Percentiles rank a stretch among this genome's conserved stretches.
phyloP scores from a whole-genome alignment of 1,140 invertebrate species.

The Drosophila pandora region DNA sequence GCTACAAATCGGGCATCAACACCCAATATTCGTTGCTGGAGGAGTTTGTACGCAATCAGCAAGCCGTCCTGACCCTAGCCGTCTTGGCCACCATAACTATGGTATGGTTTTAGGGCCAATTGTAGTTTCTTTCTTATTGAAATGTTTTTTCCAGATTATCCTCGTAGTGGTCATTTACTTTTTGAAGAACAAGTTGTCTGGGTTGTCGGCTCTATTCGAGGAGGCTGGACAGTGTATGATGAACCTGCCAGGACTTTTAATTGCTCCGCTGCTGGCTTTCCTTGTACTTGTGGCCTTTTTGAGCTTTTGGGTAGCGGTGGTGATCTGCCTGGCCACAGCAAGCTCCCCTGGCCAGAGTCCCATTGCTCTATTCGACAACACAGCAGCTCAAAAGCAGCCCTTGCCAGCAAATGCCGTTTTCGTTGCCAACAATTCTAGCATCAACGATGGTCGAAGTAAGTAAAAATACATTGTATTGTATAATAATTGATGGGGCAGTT shows the following conservation, averaged over 20 bases:
- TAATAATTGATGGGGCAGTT: no score
- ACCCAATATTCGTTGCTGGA: constrained; percentile 85
- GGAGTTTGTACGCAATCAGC: constrained; percentile 93
- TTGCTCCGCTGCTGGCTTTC: constrained; percentile 95
- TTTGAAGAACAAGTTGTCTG: constrained; percentile 91
- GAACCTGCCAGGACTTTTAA: constrained; percentile 92
- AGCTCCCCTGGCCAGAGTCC: constrained; percentile 84
- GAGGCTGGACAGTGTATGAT: constrained; percentile 94
- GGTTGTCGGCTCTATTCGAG: constrained; percentile 92
- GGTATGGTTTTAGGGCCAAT: constrained; percentile 35
- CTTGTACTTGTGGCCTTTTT: constrained; percentile 91
- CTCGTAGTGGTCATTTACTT: constrained; percentile 91
- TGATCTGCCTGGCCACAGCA: constrained; percentile 88
- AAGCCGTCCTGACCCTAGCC: constrained; percentile 91
- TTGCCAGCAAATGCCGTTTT: constrained; percentile 50
- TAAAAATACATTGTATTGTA: not conserved
- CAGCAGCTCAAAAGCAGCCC: constrained; percentile 36
- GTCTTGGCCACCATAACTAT: constrained; percentile 93
- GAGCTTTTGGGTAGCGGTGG: constrained; percentile 92
- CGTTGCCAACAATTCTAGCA: constrained; percentile 32
- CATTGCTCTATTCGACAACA: constrained; percentile 72
- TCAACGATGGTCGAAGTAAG: constrained; percentile 64
- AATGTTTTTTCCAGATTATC: constrained; percentile 87
- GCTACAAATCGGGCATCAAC: constrained; percentile 84
- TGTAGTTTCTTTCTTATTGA: not conserved